Conservation (phyloP, 2,888 invertebrate genomes). For the Ariolimax columbianus region DNA sequence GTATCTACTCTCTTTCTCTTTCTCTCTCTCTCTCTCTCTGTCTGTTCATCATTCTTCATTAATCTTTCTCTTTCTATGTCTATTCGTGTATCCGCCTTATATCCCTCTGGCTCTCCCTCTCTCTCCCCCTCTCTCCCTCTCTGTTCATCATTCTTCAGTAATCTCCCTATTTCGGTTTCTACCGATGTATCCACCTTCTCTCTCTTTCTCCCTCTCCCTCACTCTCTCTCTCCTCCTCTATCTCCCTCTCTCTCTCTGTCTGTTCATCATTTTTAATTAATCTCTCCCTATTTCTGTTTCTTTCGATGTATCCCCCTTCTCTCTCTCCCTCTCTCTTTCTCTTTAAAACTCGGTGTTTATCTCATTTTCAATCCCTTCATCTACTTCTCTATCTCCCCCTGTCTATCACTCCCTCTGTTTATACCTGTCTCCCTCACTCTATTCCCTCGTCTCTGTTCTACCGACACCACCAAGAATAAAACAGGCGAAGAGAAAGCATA, state of each 20-base stretch:
- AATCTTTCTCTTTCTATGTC: background rate
- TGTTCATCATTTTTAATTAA: background rate
- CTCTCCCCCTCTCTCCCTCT: slow-evolving; percentile 11
- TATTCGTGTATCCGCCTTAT: too few relatives aligned
- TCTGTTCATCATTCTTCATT: background rate
- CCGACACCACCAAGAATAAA: too few relatives aligned
- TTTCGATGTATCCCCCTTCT: too few relatives aligned
- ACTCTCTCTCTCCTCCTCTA: background rate
- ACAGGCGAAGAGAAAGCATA: background rate
- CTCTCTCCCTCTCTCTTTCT: background rate
- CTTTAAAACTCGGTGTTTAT: too few relatives aligned
- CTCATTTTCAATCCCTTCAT: too few relatives aligned
- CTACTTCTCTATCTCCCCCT: background rate
- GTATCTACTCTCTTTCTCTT: background rate
- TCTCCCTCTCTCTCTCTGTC: background rate
- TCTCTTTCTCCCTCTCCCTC: background rate
- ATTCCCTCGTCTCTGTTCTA: background rate
- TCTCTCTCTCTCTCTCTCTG: background rate
- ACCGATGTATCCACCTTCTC: background rate
- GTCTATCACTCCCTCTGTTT: background rate
- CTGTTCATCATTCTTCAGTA: background rate
- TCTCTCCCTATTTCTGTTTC: background rate
- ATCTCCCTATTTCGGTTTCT: background rate
- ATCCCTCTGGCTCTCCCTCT: background rate
- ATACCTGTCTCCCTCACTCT: background rate